Base-by-base conservation (phyloP, 2,888 invertebrate genomes). In the Gastrophysa polygoni region DNA sequence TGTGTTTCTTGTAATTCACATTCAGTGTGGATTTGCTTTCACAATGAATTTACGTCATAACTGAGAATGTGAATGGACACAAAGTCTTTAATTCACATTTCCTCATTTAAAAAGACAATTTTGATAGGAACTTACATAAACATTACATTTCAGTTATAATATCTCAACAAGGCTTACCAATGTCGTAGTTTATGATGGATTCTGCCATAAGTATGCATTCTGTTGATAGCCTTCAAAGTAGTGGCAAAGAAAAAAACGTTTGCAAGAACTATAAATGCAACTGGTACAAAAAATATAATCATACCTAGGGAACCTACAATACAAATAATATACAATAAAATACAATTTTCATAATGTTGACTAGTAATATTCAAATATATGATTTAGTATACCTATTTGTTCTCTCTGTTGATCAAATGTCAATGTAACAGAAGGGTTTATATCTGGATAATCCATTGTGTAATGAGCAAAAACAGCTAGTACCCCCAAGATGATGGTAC, bases 131-230 rank as follows among this genome's bases (percentile, higher is more conserved):
- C n/a, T n/a, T n/a, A n/a, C n/a, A n/a, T n/a, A n/a, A n/a, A n/a
- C n/a, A n/a, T n/a, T n/a, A n/a, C n/a, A n/a, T n/a, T n/a, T n/a
- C n/a, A n/a, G n/a, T n/a, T n/a, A n/a, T n/a, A n/a, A n/a, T n/a
- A n/a, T n/a, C 6, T 47, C n/a, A 14, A 38, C 50, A n/a, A 56
- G 11, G 16, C 59, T 80, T 81, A 91, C 91, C 90, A 92, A 81
- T 92, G 91, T 80, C 91, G 91, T 65, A 94, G 83, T 82, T 93
- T 93, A 74, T 93, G 91, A 75, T 93, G 93, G 73, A 94, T 93
- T 70, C 93, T 85, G 48, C 93, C 93, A 78, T 93, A 93, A 2
- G 92, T 90, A 75, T 90, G 90, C 83, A 93, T 90, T 68, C 90
- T 85, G 75, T 90, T 92, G 59, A 94, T 91, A 21, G 91, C 87